Conservation (phyloP, 2,888 invertebrate species). For the Zygothrica quintamaculata region DNA sequence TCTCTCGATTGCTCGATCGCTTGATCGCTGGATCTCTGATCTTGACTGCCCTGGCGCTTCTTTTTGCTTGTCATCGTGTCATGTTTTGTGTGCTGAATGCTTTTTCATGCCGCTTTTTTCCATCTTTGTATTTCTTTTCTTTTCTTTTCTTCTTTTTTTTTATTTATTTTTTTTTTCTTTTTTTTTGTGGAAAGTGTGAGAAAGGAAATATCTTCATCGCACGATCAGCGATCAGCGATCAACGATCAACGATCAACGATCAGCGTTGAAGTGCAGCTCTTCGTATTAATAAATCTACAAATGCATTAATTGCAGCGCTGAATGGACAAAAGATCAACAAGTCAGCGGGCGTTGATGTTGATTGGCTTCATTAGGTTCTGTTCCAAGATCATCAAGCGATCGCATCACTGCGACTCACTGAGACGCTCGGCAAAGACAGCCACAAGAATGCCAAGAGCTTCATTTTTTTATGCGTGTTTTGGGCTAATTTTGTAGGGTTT, state of each 20-base stretch:
- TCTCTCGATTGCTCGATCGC: slow-evolving; percentile 19
- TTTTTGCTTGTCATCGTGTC: slow-evolving; percentile 82
- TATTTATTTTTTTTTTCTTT: slow-evolving; percentile 45
- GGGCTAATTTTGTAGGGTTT: slow-evolving; percentile 64
- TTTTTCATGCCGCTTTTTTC: slow-evolving; percentile 72
- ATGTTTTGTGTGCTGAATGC: slow-evolving; percentile 80
- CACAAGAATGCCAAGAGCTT: slow-evolving; percentile 36
- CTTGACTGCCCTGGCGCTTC: slow-evolving; percentile 69
- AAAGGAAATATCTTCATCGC: slow-evolving; percentile 78
- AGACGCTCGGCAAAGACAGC: too few species aligned
- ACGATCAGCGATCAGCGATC: slow-evolving; percentile 64
- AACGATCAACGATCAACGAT: slow-evolving; percentile 57
- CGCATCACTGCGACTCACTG: slow-evolving; percentile 3
- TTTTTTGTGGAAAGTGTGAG: slow-evolving; percentile 77
- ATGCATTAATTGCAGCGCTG: slow-evolving; percentile 73
- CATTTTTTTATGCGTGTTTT: slow-evolving; percentile 9
- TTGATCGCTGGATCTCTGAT: slow-evolving; percentile 41
- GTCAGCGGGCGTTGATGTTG: slow-evolving; percentile 73
- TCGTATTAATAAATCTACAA: slow-evolving; percentile 68
- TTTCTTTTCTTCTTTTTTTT: slow-evolving; percentile 28
- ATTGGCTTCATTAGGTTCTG: slow-evolving; percentile 70
- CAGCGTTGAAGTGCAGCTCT: slow-evolving; percentile 66
- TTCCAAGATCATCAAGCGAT: slow-evolving; percentile 18
- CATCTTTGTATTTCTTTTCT: slow-evolving; percentile 39
- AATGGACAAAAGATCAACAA: slow-evolving; percentile 76